phyloP scores from a whole-genome alignment of 1,140 invertebrate genomes.

The Stegodyphus dumicola region DNA sequence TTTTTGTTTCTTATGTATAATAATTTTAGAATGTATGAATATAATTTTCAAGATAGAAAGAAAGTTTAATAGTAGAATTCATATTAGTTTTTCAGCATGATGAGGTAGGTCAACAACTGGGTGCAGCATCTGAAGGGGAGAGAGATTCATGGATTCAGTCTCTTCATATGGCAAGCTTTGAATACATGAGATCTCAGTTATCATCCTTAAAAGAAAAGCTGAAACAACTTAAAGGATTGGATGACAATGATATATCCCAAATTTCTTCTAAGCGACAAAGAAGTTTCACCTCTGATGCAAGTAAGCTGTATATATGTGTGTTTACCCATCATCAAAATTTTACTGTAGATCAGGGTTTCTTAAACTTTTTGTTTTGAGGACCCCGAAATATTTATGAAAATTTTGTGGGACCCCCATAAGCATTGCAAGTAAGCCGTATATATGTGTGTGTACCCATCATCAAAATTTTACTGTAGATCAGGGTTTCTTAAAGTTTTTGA shows the following conservation, averaged over 20 bases:
- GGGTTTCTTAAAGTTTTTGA: too few species aligned
- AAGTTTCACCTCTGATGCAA: conserved; percentile 27
- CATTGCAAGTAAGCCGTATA: too few species aligned
- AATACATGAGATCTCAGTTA: conserved; percentile 82
- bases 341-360: too few species aligned
- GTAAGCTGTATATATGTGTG: not conserved
- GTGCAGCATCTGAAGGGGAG: conserved; percentile 82
- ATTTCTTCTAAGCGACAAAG: conserved; percentile 29
- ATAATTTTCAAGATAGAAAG: not conserved
- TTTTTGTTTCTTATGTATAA: too few species aligned
- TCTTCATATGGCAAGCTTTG: conserved; percentile 86
- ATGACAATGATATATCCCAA: conserved; percentile 6
- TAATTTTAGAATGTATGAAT: not conserved
- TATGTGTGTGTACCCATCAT: too few species aligned
- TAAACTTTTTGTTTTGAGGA: too few species aligned
- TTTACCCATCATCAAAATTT: too few species aligned
- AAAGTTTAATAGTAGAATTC: not conserved
- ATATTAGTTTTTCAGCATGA: conserved; percentile 46
- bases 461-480: too few species aligned
- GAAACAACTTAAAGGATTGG: conserved; percentile 60
- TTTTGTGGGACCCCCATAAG: too few species aligned
- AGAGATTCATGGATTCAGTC: conserved; percentile 87
- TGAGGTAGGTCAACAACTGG: conserved; percentile 76
- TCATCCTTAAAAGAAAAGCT: conserved; percentile 74
- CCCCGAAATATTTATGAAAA: too few species aligned